These are phyloP conservation scores for Tholera decimalis DNA, from an alignment of 2,888 invertebrate genomes.

Conservation along the genomic window DNA sequence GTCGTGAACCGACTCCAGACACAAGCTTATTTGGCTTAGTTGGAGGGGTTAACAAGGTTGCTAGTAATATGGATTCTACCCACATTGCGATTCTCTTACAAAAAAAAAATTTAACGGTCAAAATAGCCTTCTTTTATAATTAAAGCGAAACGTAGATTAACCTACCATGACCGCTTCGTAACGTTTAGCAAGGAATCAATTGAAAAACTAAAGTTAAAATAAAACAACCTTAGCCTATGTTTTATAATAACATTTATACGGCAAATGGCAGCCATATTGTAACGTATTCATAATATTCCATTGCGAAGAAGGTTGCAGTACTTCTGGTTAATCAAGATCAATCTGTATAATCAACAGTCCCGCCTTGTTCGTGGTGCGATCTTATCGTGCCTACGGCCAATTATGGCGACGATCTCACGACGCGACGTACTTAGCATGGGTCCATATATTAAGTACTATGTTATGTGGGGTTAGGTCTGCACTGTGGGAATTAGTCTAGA, in stretches of 20 bases:
- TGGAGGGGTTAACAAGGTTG: no score
- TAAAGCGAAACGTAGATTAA: neutral
- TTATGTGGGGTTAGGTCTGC: slow-evolving; percentile 2
- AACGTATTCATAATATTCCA: slow-evolving; percentile 51
- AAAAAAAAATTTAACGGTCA: no score
- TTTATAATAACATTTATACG: slow-evolving; percentile 51
- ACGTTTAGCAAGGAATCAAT: slow-evolving; percentile 19
- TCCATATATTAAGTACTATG: slow-evolving; percentile 22
- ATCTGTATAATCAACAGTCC: slow-evolving; percentile 57
- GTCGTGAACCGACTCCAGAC: no score
- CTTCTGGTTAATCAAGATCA: slow-evolving; percentile 57
- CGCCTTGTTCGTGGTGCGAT: slow-evolving; percentile 43
- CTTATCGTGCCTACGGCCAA: slow-evolving; percentile 48
- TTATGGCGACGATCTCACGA: slow-evolving; percentile 49
- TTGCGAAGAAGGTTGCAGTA: slow-evolving; percentile 38
- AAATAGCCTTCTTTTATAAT: neutral
- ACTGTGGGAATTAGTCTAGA: slow-evolving; percentile 15
- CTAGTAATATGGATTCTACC: no score
- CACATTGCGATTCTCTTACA: no score
- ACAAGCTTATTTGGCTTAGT: no score
- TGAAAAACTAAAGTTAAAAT: slow-evolving; percentile 30
- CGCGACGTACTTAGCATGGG: slow-evolving; percentile 16
- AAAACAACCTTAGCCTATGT: slow-evolving; percentile 20
- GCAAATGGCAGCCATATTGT: slow-evolving; percentile 11
- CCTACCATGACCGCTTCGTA: neutral